Evolutionary conservation across 1,140 invertebrate species (phyloP).

Genomic region (Neodiprion lecontei): DNA sequence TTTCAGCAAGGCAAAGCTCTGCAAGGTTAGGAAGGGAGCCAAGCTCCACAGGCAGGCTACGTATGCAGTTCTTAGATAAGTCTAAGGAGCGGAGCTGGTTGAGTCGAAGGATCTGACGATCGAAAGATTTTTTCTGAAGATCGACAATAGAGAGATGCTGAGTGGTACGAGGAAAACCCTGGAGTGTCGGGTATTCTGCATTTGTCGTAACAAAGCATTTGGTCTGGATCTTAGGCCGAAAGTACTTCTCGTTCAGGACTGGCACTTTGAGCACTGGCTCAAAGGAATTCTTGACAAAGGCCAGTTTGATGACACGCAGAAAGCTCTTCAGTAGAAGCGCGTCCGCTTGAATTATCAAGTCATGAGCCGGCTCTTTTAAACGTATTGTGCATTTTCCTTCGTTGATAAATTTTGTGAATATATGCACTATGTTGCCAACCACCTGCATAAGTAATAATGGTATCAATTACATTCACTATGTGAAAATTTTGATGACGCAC

Average conservation of each 20-base stretch:
- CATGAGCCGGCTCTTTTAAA: slow-evolving; percentile 72
- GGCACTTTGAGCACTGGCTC: slow-evolving; percentile 50
- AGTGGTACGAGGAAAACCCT: slow-evolving; percentile 73
- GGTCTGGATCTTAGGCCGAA: slow-evolving; percentile 58
- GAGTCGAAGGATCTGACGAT: slow-evolving; percentile 71
- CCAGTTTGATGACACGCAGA: slow-evolving; percentile 68
- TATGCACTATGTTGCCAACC: slow-evolving; percentile 68
- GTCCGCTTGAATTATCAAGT: slow-evolving; percentile 74
- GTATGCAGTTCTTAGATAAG: slow-evolving; percentile 79
- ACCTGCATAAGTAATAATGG: slow-evolving; percentile 53
- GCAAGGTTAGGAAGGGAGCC: slow-evolving; percentile 71
- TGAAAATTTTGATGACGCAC: too few relatives aligned
- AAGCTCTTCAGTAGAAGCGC: slow-evolving; percentile 73
- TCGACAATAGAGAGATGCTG: slow-evolving; percentile 66
- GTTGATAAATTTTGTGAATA: slow-evolving; percentile 73
- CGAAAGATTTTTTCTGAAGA: slow-evolving; percentile 69
- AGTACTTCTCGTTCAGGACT: slow-evolving; percentile 62
- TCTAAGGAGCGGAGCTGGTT: slow-evolving; percentile 73
- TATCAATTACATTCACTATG: not conserved
- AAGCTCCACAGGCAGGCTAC: slow-evolving; percentile 75
- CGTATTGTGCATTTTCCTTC: slow-evolving; percentile 79
- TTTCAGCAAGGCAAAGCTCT: slow-evolving; percentile 75
- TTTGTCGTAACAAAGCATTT: slow-evolving; percentile 68
- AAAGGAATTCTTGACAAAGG: slow-evolving; percentile 66
- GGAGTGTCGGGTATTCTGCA: slow-evolving; percentile 69